phyloP scores from a whole-genome alignment of 2,113 vertebrate genomes.

The Heteronetta atricapilla region DNA sequence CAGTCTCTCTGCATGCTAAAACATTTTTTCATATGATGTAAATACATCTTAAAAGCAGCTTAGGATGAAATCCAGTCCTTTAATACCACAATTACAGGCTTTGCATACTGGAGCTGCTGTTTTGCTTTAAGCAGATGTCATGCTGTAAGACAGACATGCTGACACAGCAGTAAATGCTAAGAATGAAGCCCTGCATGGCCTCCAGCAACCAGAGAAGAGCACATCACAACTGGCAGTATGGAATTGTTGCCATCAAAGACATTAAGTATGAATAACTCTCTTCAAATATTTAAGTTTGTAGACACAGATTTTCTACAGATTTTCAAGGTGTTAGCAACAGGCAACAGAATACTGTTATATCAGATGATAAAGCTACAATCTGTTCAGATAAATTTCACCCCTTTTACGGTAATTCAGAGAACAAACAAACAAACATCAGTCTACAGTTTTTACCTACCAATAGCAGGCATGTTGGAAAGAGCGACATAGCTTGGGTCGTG shows the following conservation, averaged over 20 bases:
- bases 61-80: not conserved
- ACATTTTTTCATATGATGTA: not conserved
- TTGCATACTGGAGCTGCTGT: not conserved
- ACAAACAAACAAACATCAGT: accelerated
- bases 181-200: not conserved
- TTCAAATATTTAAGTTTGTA: not conserved
- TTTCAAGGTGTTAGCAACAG: not conserved
- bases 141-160: not conserved
- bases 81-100: not conserved
- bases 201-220: not conserved
- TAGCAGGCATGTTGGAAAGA: constrained; percentile 83
- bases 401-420: not conserved
- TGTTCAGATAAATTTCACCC: not conserved
- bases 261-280: not conserved
- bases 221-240: not conserved
- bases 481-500: constrained; percentile 79
- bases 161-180: not conserved
- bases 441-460: constrained; percentile 71
- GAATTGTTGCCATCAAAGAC: not conserved
- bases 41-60: not conserved
- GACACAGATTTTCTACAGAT: not conserved
- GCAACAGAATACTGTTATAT: not conserved
- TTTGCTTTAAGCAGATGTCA: not conserved
- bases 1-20: not conserved
- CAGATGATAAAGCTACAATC: not conserved